These are phyloP conservation scores for Myzus persicae DNA, from an alignment of 1,140 invertebrate species.

Conservation along the genomic window DNA sequence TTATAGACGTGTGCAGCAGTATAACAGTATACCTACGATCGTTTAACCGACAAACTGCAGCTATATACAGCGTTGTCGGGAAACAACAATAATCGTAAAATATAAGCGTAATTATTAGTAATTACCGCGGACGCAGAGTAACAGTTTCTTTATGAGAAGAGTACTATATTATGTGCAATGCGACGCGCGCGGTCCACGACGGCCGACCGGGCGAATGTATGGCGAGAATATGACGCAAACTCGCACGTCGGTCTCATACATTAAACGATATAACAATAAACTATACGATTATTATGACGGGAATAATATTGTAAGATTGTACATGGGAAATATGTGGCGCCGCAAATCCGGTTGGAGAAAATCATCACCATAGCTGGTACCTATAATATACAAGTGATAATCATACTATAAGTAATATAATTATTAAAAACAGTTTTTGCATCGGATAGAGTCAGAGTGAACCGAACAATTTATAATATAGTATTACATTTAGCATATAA, in stretches of 20 bases:
- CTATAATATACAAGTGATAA: neutral
- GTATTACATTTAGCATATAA: neutral
- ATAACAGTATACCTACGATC: neutral
- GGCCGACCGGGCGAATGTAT: neutral
- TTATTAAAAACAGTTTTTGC: neutral
- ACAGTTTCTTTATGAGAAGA: neutral
- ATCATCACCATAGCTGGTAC: neutral
- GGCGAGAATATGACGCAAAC: neutral
- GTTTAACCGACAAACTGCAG: neutral
- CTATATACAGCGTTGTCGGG: neutral
- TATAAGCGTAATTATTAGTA: constrained; percentile 3
- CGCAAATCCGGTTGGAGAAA: neutral
- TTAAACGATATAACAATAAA: constrained; percentile 15
- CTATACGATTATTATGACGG: neutral
- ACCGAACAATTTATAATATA: neutral
- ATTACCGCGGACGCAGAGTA: neutral
- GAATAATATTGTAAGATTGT: neutral
- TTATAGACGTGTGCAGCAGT: neutral
- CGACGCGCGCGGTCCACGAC: neutral
- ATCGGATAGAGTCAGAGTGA: neutral
- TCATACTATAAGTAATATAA: neutral
- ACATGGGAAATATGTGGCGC: neutral
- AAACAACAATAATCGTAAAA: constrained; percentile 9
- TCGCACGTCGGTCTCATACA: neutral
- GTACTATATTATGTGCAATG: neutral